Evolutionary conservation across 2,797 vertebrate species (phyloP).

Genomic region (Sebastes cheni): DNA sequence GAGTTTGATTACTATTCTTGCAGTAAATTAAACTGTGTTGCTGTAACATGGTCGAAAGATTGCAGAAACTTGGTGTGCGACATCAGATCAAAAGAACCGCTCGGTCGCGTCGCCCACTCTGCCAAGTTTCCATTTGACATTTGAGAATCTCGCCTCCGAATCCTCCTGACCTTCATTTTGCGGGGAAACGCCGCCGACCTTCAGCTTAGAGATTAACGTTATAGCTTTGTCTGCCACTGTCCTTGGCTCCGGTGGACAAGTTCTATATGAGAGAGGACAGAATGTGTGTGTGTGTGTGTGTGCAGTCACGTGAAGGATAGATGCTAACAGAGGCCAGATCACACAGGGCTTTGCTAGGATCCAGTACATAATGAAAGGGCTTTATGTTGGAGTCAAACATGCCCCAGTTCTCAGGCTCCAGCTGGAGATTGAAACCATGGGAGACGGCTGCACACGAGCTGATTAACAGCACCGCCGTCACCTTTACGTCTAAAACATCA

Average conservation of each 20-base stretch:
- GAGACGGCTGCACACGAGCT: slow-evolving; percentile 18
- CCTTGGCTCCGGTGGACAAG: slow-evolving; percentile 49
- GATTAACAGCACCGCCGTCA: slow-evolving; percentile 15
- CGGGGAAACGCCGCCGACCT: slow-evolving; percentile 55
- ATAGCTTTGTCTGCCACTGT: slow-evolving; percentile 68
- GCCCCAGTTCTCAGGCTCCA: slow-evolving; percentile 72
- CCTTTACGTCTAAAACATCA: not conserved
- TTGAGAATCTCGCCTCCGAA: slow-evolving; percentile 60
- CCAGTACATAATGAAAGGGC: slow-evolving; percentile 64
- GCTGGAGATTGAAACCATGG: slow-evolving; percentile 31
- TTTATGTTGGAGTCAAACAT: slow-evolving; percentile 64
- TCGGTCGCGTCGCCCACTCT: not conserved
- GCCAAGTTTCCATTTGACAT: slow-evolving; percentile 69
- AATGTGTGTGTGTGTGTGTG: not conserved
- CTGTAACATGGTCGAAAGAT: not conserved
- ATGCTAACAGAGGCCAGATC: slow-evolving; percentile 49
- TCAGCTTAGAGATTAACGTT: slow-evolving; percentile 71
- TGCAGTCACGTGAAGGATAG: slow-evolving; percentile 62
- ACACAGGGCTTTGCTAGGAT: slow-evolving; percentile 69
- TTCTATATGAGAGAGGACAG: not conserved
- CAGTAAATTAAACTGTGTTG: not conserved
- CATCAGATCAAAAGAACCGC: slow-evolving; percentile 14
- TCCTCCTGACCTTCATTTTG: slow-evolving; percentile 65
- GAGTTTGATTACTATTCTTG: not conserved
- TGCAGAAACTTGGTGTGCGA: slow-evolving; percentile 5